Evolutionary conservation across 2,888 invertebrate genomes (phyloP).

Genomic region (Melieria omissa): DNA sequence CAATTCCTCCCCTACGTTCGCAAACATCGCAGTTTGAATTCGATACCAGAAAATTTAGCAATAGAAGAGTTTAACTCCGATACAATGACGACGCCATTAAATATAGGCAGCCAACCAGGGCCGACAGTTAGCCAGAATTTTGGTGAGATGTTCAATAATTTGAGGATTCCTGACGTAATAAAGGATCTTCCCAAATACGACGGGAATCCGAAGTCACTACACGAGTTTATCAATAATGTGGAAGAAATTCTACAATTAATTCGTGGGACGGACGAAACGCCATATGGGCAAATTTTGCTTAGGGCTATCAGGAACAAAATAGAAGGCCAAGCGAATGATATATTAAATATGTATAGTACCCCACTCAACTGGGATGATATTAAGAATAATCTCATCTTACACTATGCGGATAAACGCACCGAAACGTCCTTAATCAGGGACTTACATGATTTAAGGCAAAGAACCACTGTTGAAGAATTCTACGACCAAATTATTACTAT

Average conservation of each 20-base stretch:
- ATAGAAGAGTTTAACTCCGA: too few relatives aligned
- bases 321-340: slow-evolving; percentile 41
- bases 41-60: too few relatives aligned
- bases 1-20: too few relatives aligned
- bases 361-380: slow-evolving; percentile 39
- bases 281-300: slow-evolving; percentile 36
- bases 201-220: slow-evolving; percentile 34
- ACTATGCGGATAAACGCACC: slow-evolving; percentile 42
- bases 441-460: slow-evolving; percentile 39
- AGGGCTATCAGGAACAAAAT: slow-evolving; percentile 43
- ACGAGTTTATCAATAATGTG: slow-evolving; percentile 42
- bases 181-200: slow-evolving; percentile 42
- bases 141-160: too few relatives aligned
- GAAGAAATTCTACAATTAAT: slow-evolving; percentile 42
- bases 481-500: slow-evolving; percentile 45
- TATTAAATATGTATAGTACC: slow-evolving; percentile 28
- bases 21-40: too few relatives aligned
- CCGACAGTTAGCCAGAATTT: too few relatives aligned
- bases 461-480: slow-evolving; percentile 39
- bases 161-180: slow-evolving; percentile 37
- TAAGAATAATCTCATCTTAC: slow-evolving; percentile 40
- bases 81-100: too few relatives aligned
- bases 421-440: slow-evolving; percentile 43
- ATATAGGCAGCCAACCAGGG: too few relatives aligned
- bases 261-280: slow-evolving; percentile 25